Evolutionary conservation across 2,888 invertebrate genomes (phyloP).

Genomic region (Agonopterix subpropinquella): DNA sequence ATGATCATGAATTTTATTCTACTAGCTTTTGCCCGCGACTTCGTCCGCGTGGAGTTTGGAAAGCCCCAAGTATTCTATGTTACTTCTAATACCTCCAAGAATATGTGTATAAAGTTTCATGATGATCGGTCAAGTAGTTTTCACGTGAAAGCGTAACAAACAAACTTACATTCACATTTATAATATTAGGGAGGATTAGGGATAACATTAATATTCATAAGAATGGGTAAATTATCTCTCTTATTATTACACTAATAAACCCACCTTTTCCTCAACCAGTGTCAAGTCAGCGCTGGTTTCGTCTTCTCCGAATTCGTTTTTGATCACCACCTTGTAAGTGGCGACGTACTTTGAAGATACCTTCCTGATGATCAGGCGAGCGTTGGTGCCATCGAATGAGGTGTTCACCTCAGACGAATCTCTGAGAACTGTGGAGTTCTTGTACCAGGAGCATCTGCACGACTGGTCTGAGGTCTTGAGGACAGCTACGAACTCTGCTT

Average conservation of each 20-base stretch:
- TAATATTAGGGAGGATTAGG: too few relatives aligned
- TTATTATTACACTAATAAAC: not conserved
- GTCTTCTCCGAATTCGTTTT: slow-evolving; percentile 94
- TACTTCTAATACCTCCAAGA: too few relatives aligned
- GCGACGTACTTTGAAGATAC: slow-evolving; percentile 87
- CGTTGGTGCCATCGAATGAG: slow-evolving; percentile 88
- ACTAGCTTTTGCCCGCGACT: too few relatives aligned
- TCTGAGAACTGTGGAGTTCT: slow-evolving; percentile 84
- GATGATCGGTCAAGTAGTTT: too few relatives aligned
- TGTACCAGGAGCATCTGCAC: slow-evolving; percentile 90
- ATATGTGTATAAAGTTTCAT: too few relatives aligned
- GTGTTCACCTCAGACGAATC: slow-evolving; percentile 86
- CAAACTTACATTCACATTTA: too few relatives aligned
- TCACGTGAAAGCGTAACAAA: too few relatives aligned
- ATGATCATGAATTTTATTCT: too few relatives aligned
- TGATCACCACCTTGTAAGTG: slow-evolving; percentile 89
- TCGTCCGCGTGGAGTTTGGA: too few relatives aligned
- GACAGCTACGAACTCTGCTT: slow-evolving; percentile 85
- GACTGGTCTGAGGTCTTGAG: slow-evolving; percentile 86
- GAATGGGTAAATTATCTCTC: too few relatives aligned
- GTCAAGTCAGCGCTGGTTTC: slow-evolving; percentile 91
- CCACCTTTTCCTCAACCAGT: slow-evolving; percentile 78
- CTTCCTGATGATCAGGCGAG: slow-evolving; percentile 85
- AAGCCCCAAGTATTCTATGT: too few relatives aligned
- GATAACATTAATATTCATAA: not conserved